A percentile compares a stretch with the other conserved stretches of the same genome.
These are phyloP conservation scores for Ormia ochracea DNA, from an alignment of 2,888 invertebrate genomes.

Conservation along the genomic window DNA sequence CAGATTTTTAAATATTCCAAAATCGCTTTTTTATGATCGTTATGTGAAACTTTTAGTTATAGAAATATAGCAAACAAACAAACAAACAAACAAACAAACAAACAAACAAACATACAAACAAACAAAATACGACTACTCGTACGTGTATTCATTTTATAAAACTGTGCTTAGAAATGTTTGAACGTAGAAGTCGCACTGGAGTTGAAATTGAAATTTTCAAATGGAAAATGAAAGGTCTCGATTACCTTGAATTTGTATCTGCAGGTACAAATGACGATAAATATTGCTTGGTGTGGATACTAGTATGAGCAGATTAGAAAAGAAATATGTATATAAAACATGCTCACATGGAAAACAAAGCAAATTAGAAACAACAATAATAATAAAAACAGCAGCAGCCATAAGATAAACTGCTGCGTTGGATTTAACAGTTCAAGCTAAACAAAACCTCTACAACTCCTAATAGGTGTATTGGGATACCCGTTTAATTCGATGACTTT, in stretches of 20 bases:
- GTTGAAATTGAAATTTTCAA: slow-evolving; percentile 47
- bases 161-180: slow-evolving; percentile 5
- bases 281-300: slow-evolving; percentile 6
- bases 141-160: not conserved
- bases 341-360: slow-evolving; percentile 40
- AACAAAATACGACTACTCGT: not conserved
- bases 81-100: not conserved
- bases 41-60: not conserved
- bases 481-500: slow-evolving; percentile 11
- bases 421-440: slow-evolving; percentile 29
- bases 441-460: not conserved
- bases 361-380: slow-evolving; percentile 14
- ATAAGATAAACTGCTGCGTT: too few species aligned
- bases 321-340: slow-evolving; percentile 15
- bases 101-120: not conserved
- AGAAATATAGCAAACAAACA: not conserved
- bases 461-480: not conserved
- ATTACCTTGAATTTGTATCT: slow-evolving; percentile 65
- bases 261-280: slow-evolving; percentile 45
- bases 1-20: too few species aligned
- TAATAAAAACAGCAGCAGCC: not conserved
- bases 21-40: too few species aligned
- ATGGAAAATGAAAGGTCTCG: slow-evolving; percentile 67
- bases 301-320: slow-evolving; percentile 1
- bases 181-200: slow-evolving; percentile 16